phyloP scores from a whole-genome alignment of 2,113 vertebrate species.

The Nerophis ophidion region DNA sequence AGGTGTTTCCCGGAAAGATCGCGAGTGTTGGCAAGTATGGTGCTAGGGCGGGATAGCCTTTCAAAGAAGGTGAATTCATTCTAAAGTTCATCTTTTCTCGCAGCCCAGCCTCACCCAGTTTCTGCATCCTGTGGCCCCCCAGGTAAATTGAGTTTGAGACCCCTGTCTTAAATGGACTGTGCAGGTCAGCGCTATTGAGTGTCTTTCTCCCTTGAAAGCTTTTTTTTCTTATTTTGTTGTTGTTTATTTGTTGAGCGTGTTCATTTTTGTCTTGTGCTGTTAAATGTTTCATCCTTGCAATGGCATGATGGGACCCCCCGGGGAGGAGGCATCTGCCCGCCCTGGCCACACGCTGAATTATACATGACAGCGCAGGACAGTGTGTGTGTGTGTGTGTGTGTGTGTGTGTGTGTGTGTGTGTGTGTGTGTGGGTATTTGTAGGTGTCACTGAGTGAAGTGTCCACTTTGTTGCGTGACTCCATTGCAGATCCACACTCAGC shows the following conservation, averaged over 20 bases:
- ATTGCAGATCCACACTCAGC: slow-evolving; percentile 26
- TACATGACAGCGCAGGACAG: slow-evolving; percentile 64
- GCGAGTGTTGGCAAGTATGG: no score
- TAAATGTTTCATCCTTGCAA: slow-evolving; percentile 74
- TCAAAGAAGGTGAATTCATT: no score
- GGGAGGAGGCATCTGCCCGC: slow-evolving; percentile 67
- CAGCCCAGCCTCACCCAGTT: no score
- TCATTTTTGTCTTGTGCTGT: slow-evolving; percentile 75
- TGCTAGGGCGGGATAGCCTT: no score
- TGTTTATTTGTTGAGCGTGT: slow-evolving; percentile 69
- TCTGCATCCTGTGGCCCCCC: no score
- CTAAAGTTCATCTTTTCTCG: no score
- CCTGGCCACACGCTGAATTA: slow-evolving; percentile 69
- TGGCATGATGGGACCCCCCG: slow-evolving; percentile 63
- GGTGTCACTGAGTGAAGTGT: slow-evolving; percentile 60
- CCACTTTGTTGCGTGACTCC: slow-evolving; percentile 51
- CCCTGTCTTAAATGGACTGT: background rate
- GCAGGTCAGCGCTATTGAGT: background rate
- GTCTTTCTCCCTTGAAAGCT: background rate
- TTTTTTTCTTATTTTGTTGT: slow-evolving; percentile 19
- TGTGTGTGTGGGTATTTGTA: slow-evolving; percentile 32
- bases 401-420: slow-evolving; percentile 29
- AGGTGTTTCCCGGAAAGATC: no score
- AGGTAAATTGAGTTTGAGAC: no score
- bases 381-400: slow-evolving; percentile 29